A percentile compares a stretch with the other conserved stretches of the same genome.
Evolutionary conservation across 2,113 vertebrate species (phyloP).

Genomic region (Theristicus caerulescens): DNA sequence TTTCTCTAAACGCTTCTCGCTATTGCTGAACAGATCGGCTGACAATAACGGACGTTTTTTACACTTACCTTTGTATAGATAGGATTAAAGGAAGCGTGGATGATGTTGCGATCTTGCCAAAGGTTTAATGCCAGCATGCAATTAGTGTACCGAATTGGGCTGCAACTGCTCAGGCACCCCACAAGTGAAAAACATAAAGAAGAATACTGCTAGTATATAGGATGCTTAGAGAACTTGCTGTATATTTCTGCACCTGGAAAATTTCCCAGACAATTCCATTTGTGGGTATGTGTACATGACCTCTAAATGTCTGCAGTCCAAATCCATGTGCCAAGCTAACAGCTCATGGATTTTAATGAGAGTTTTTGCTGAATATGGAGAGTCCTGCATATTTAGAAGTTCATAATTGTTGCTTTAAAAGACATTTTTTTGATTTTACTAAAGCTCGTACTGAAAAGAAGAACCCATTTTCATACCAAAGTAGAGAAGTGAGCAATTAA

Average conservation of each 20-base stretch:
- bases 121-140: neutral
- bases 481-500: neutral
- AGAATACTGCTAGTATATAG: rapidly evolving
- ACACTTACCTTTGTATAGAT: neutral
- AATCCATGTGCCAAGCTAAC: neutral
- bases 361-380: neutral
- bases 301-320: neutral
- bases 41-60: neutral
- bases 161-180: neutral
- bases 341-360: neutral
- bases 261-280: neutral
- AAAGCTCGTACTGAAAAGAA: neutral
- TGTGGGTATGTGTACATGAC: rapidly evolving
- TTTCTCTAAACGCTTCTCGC: neutral
- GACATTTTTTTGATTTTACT: rapidly evolving
- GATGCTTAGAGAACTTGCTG: rapidly evolving
- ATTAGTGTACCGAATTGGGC: neutral
- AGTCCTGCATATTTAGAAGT: neutral
- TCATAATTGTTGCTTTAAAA: neutral
- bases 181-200: neutral
- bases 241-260: neutral
- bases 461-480: neutral
- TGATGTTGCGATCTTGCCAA: neutral
- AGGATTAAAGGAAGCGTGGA: neutral
- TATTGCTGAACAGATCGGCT: neutral